Percentiles rank a stretch among this genome's conserved stretches.
phyloP scores from a whole-genome alignment of 2,113 vertebrate species.

The Lophotis ruficrista region DNA sequence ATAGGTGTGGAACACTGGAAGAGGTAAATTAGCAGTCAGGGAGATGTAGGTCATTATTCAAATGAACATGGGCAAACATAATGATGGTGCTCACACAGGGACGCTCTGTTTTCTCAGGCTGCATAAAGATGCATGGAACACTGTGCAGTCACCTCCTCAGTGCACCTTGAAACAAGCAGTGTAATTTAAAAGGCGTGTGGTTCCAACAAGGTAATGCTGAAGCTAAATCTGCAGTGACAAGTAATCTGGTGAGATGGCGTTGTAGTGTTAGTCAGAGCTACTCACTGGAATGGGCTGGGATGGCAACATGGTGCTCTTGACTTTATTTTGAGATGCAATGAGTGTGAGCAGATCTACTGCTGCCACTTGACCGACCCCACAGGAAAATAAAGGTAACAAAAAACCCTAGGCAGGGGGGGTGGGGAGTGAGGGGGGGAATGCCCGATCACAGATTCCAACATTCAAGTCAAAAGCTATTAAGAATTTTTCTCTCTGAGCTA shows the following conservation, averaged over 20 bases:
- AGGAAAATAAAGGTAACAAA: slow-evolving; percentile 22
- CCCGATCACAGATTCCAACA: neutral
- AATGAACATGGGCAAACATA: neutral
- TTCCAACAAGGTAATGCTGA: neutral
- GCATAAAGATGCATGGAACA: slow-evolving; percentile 21
- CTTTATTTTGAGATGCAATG: neutral
- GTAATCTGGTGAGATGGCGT: neutral
- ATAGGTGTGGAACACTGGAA: neutral
- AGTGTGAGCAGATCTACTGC: neutral
- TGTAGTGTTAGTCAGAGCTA: slow-evolving; percentile 9
- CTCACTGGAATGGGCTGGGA: neutral
- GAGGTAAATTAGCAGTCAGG: neutral
- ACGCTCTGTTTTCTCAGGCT: neutral
- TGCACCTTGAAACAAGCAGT: neutral
- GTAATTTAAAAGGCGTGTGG: neutral
- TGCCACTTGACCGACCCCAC: neutral
- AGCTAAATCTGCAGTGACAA: slow-evolving; percentile 28
- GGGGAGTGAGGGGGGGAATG: neutral
- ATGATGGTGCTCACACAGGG: neutral
- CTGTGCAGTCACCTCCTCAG: neutral
- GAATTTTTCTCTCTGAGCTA: neutral
- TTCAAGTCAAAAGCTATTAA: neutral
- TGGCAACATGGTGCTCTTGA: neutral
- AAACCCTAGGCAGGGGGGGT: neutral
- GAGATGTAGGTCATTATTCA: slow-evolving; percentile 10